These are phyloP conservation scores for Cromileptes altivelis DNA, from an alignment of 2,113 vertebrate species.

Conservation along the genomic window DNA sequence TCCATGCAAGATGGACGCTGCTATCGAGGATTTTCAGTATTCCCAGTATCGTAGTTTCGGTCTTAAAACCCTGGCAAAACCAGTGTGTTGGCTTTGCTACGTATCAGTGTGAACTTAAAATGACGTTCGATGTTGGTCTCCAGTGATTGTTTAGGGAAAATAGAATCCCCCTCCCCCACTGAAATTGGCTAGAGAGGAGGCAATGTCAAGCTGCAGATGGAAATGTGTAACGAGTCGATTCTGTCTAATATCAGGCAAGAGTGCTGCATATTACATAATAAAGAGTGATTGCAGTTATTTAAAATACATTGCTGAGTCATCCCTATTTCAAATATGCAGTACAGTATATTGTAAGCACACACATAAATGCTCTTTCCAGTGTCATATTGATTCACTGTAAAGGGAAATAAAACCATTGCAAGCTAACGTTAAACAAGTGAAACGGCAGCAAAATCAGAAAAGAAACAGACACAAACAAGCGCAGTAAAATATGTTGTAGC, in stretches of 20 bases:
- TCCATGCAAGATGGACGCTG: too few species aligned
- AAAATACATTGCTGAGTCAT: background rate
- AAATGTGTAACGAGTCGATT: too few species aligned
- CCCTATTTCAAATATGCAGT: background rate
- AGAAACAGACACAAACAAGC: slow-evolving; percentile 14
- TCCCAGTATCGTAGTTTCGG: too few species aligned
- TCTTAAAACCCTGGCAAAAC: too few species aligned
- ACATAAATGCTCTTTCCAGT: slow-evolving; percentile 6
- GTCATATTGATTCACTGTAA: slow-evolving; percentile 9
- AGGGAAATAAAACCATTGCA: background rate
- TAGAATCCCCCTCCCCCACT: too few species aligned
- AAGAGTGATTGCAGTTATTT: background rate
- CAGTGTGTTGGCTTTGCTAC: too few species aligned
- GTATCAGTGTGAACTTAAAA: too few species aligned
- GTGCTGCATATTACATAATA: background rate
- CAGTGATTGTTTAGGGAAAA: too few species aligned
- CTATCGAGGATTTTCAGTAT: too few species aligned
- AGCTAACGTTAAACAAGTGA: slow-evolving; percentile 9
- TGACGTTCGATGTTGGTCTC: too few species aligned
- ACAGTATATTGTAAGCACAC: background rate
- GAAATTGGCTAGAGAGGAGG: too few species aligned
- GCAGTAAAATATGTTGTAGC: slow-evolving; percentile 31
- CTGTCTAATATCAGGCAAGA: background rate
- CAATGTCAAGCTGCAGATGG: too few species aligned
- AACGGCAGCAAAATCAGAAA: slow-evolving; percentile 21